These are phyloP conservation scores for Grallaria varia DNA, from an alignment of 2,113 vertebrate genomes.

Conservation along the genomic window DNA sequence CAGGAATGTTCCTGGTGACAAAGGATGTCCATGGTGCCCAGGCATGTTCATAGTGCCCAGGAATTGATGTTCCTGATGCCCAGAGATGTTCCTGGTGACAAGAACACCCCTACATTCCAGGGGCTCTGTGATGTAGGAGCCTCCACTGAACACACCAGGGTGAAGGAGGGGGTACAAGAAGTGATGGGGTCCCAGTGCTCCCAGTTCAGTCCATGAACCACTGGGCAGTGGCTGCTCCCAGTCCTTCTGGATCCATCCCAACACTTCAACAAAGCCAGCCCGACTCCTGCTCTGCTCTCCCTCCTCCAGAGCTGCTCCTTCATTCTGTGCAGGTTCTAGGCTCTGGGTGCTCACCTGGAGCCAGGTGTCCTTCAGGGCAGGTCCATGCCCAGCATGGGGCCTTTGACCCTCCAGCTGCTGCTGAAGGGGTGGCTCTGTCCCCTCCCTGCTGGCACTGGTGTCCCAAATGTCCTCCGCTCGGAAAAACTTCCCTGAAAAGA, in stretches of 20 bases:
- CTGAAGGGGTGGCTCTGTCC: not conserved
- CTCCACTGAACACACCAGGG: not conserved
- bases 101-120: fast-evolving
- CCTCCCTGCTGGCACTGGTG: not conserved
- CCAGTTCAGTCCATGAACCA: not conserved
- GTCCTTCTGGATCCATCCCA: not conserved
- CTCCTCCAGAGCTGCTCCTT: not conserved
- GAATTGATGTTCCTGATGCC: too few relatives aligned
- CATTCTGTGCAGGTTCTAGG: not conserved
- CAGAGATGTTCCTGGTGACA: too few relatives aligned
- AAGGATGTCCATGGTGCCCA: too few relatives aligned
- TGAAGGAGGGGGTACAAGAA: not conserved
- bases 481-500: not conserved
- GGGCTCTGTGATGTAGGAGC: not conserved
- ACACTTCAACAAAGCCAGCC: not conserved
- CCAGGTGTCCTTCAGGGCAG: not conserved
- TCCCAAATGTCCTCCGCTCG: not conserved
- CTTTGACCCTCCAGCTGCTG: not conserved
- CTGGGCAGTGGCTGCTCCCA: not conserved
- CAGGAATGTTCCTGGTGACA: too few relatives aligned
- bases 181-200: fast-evolving
- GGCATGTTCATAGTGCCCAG: not conserved
- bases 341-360: not conserved
- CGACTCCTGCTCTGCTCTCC: not conserved
- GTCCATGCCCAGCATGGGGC: too few relatives aligned